These are phyloP conservation scores for Enteromius afrohamiltoni DNA, from an alignment of 2,797 vertebrate genomes.

Conservation along the genomic window DNA sequence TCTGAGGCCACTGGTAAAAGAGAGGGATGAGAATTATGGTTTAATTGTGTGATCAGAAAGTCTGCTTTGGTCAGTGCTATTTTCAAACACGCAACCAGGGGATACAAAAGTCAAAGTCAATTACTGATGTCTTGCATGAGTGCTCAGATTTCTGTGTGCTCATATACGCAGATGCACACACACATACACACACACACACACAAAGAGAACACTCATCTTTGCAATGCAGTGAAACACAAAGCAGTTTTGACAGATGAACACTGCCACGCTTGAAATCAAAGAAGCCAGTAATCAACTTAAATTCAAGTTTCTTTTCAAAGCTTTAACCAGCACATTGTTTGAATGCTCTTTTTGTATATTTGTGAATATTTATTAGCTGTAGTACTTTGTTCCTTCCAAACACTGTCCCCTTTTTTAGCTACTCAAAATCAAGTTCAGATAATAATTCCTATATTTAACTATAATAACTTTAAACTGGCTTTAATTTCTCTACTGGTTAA, in stretches of 20 bases:
- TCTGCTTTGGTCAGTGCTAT: background rate
- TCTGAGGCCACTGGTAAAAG: background rate
- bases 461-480: background rate
- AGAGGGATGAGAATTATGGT: background rate
- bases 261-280: constrained; percentile 69
- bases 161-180: constrained; percentile 52
- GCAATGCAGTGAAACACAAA: constrained; percentile 62
- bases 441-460: background rate
- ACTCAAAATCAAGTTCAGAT: background rate
- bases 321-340: constrained; percentile 54
- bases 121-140: constrained; percentile 62
- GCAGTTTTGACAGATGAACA: constrained; percentile 74
- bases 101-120: constrained; percentile 58
- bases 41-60: constrained; percentile 13
- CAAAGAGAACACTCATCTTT: constrained; percentile 28
- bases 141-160: constrained; percentile 59
- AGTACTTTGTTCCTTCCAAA: background rate
- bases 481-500: background rate
- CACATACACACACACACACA: constrained; percentile 9
- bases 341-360: constrained; percentile 20
- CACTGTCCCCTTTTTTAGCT: constrained; percentile 15
- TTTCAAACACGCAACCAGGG: constrained; percentile 10
- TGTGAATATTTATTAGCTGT: constrained; percentile 11
- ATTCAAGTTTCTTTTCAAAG: constrained; percentile 66
- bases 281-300: constrained; percentile 74